phyloP scores from a whole-genome alignment of 2,888 invertebrate genomes.

The Alloplasta piceator region DNA sequence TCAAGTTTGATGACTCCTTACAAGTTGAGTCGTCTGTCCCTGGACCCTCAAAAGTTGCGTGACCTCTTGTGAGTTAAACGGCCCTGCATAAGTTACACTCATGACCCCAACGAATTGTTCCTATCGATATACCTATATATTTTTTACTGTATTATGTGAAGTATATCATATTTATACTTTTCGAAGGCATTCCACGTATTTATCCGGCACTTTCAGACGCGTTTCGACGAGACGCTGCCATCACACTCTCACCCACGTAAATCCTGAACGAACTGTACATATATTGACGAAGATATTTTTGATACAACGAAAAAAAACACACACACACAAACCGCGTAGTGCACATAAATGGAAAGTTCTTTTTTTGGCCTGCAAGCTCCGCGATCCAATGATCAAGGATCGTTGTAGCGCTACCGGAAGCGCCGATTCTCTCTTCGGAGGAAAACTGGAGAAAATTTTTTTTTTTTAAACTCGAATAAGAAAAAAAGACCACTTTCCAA shows the following conservation, averaged over 20 bases:
- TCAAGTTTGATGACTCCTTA: no score
- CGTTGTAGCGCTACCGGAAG: slow-evolving; percentile 20
- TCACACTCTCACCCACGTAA: slow-evolving; percentile 37
- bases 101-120: no score
- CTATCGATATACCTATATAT: slow-evolving; percentile 3
- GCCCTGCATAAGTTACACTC: no score
- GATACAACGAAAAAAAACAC: background rate
- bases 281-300: no score
- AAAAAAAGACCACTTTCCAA: slow-evolving; percentile 26
- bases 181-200: slow-evolving; percentile 56
- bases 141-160: no score
- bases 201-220: slow-evolving; percentile 31
- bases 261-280: slow-evolving; percentile 6
- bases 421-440: slow-evolving; percentile 14
- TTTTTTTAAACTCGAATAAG: slow-evolving; percentile 6
- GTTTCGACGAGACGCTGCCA: slow-evolving; percentile 1
- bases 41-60: no score
- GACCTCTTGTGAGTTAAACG: no score
- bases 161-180: slow-evolving; percentile 35
- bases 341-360: slow-evolving; percentile 6
- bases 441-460: no score
- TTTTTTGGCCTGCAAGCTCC: slow-evolving; percentile 1
- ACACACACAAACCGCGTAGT: background rate
- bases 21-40: no score
- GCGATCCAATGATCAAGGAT: slow-evolving; percentile 5